Percentiles rank a stretch among this genome's conserved stretches.
phyloP scores from a whole-genome alignment of 2,888 invertebrate species.

The Palloptera scutellata region DNA sequence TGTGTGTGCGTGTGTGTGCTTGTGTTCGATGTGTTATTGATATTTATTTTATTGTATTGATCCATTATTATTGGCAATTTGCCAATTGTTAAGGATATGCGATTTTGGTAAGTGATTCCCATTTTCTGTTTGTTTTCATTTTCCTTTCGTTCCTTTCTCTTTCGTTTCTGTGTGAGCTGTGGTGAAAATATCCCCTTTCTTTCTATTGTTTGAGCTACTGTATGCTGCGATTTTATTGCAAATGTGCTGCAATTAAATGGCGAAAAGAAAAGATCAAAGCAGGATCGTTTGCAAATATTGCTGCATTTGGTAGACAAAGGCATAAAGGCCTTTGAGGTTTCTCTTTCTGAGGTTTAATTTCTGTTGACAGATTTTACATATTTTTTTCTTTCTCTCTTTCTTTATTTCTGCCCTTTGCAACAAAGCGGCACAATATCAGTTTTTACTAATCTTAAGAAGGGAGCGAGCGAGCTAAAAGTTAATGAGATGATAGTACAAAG shows the following conservation, averaged over 20 bases:
- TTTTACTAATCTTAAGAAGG: too few species aligned
- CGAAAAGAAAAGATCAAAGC: conserved; percentile 26
- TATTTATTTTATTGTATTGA: conserved; percentile 23
- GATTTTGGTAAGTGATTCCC: conserved; percentile 23
- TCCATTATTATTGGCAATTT: conserved; percentile 30
- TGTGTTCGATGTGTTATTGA: conserved; percentile 23
- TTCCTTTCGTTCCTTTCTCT: conserved; percentile 19
- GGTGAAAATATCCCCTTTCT: conserved; percentile 36
- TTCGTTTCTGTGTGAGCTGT: conserved; percentile 25
- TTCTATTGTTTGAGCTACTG: conserved; percentile 1
- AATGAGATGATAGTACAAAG: too few species aligned
- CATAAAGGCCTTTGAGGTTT: too few species aligned
- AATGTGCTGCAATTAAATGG: conserved; percentile 26
- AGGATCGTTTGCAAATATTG: conserved; percentile 38
- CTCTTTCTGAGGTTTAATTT: too few species aligned
- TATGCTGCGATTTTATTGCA: conserved; percentile 23
- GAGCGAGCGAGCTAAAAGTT: too few species aligned
- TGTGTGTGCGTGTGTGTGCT: conserved; percentile 5
- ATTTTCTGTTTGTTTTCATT: conserved; percentile 22
- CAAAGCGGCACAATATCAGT: too few species aligned
- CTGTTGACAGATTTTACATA: too few species aligned
- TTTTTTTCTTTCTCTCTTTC: too few species aligned
- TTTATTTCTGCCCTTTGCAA: conserved; percentile 1
- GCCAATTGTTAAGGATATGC: conserved; percentile 32
- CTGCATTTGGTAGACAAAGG: conserved; percentile 9